Percentiles rank a stretch among this genome's conserved stretches.
Conservation (phyloP, 2,888 invertebrate species). For the Lasioglossum oenotherae region DNA sequence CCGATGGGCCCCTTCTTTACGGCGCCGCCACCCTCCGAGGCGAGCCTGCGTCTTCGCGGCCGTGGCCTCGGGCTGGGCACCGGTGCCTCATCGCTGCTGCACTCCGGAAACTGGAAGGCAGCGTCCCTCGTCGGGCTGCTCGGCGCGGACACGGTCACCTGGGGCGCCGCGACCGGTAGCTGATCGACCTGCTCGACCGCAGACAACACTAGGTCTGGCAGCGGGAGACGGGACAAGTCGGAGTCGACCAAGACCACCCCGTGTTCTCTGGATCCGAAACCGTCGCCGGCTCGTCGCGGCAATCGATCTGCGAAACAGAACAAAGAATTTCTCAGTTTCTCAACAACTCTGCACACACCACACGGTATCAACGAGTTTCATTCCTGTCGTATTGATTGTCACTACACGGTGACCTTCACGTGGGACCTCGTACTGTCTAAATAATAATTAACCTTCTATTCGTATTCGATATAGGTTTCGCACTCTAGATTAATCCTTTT, state of each 20-base stretch:
- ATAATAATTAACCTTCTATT: too few species aligned
- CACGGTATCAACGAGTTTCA: neutral
- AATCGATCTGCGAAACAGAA: conserved; percentile 77
- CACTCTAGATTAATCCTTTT: too few species aligned
- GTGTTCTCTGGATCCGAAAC: conserved; percentile 75
- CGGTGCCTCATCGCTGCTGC: conserved; percentile 73
- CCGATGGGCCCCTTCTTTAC: conserved; percentile 74
- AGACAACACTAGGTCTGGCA: conserved; percentile 82
- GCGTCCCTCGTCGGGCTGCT: conserved; percentile 83
- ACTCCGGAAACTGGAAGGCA: conserved; percentile 83
- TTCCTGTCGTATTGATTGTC: neutral
- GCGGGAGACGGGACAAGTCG: conserved; percentile 79
- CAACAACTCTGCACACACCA: neutral
- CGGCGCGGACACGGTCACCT: conserved; percentile 83
- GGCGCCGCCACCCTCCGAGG: conserved; percentile 76
- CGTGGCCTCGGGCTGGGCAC: conserved; percentile 82
- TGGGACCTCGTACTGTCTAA: too few species aligned
- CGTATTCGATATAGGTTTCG: too few species aligned
- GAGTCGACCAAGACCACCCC: conserved; percentile 80
- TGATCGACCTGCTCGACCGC: conserved; percentile 82
- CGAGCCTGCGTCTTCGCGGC: conserved; percentile 81
- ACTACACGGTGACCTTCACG: too few species aligned
- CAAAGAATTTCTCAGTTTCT: neutral
- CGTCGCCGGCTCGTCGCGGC: conserved; percentile 78
- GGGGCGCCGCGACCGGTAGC: conserved; percentile 80